Evolutionary conservation across 2,888 invertebrate species (phyloP), one percentile per base, ranked within the genome.

Genomic region (Tachina grossa): DNA sequence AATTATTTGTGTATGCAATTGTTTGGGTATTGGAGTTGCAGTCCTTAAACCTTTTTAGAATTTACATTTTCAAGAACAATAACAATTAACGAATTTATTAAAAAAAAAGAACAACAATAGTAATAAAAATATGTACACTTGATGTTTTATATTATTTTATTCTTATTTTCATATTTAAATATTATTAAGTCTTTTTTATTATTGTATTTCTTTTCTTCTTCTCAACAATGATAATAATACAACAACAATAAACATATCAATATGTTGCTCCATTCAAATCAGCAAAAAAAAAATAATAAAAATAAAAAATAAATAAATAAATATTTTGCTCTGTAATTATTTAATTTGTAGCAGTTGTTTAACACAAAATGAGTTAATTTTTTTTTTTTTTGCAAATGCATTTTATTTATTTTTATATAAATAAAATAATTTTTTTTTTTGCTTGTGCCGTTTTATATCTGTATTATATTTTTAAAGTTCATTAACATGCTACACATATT

Each of bases 401-500:
- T 53, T 63, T 51, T 79, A 55, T 43, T 39, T 68, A 45, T 66
- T 43, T 43, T 59, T 68, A 22, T 68, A 22, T 43, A 45, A 61
- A 59, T 66, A 59, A 41, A 68, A 4, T 55, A 57, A 13, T 49
- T 14, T 78, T 43, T 14, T 78, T 43, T 78, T 22, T 78, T 53
- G n/a, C 16, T 19, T 66, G 9, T 72, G 31, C 41, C 47, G 55
- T 57, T 77, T 77, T 66, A 55, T 47, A 47, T 65, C 53, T 77
- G 16, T 31, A 61, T 78, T 14, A 51, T 78, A 51, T 51, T 61
- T 78, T 63, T 69, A 63, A 80, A 84, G 69, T 84, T 84, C 74
- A 84, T 84, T 84, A 84, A 84, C 83, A 76, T 76, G 11, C 22
- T 53, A 47, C 47, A 47, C 47, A 51, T 66, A 78, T 69, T 74